A percentile compares a stretch with the other conserved stretches of the same genome.
Conservation (phyloP, 1,140 invertebrate genomes). For the Schlechtendalia chinensis region DNA sequence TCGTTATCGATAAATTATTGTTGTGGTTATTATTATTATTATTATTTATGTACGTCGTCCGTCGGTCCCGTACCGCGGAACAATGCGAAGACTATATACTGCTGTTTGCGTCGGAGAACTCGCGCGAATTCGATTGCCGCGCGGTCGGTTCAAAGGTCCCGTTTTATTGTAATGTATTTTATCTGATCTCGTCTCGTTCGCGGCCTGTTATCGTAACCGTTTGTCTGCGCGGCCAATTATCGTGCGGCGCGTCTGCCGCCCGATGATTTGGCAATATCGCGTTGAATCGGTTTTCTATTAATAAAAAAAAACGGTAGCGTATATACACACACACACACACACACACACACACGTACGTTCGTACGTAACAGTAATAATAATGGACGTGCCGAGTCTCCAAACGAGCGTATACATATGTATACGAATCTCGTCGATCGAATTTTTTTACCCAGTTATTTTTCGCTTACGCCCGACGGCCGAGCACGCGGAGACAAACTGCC, state of each 20-base stretch:
- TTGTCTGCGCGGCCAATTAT: not conserved
- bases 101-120: not conserved
- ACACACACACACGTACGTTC: not conserved
- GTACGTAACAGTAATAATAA: not conserved
- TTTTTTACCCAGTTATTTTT: too few species aligned
- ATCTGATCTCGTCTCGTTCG: not conserved
- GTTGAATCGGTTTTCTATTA: not conserved
- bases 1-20: too few species aligned
- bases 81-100: not conserved
- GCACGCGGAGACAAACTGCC: too few species aligned
- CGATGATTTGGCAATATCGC: constrained; percentile 19
- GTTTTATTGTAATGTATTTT: not conserved
- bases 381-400: not conserved
- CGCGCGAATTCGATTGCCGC: not conserved
- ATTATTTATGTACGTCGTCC: too few species aligned
- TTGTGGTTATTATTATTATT: too few species aligned
- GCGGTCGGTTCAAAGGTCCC: constrained; percentile 18
- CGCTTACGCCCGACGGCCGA: too few species aligned
- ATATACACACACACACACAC: not conserved
- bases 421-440: too few species aligned
- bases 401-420: not conserved
- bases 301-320: not conserved
- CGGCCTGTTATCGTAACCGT: not conserved
- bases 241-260: not conserved
- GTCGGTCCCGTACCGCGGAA: not conserved